Evolutionary conservation across 2,113 vertebrate genomes (phyloP).

Genomic region (Microcebus lehilahytsara): DNA sequence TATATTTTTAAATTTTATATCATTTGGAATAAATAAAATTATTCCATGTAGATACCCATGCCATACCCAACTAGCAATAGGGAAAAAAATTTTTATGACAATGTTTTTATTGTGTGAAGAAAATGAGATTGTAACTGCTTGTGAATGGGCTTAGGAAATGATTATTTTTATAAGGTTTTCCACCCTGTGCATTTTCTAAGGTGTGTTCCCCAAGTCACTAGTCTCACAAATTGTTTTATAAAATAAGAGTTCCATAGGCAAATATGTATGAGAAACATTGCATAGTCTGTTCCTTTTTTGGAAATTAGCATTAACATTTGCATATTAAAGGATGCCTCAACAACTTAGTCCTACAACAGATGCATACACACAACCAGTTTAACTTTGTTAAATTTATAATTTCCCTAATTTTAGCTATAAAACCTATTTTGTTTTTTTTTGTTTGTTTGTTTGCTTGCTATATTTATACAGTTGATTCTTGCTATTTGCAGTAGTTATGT

Average conservation of each 20-base stretch:
- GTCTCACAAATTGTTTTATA: slow-evolving; percentile 28
- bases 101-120: neutral
- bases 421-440: neutral
- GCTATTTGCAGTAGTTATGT: neutral
- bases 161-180: neutral
- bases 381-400: neutral
- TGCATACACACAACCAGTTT: neutral
- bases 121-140: neutral
- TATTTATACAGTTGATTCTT: neutral
- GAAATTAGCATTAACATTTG: slow-evolving; percentile 15
- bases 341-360: neutral
- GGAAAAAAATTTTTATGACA: neutral
- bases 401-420: neutral
- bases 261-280: neutral
- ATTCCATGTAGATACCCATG: neutral
- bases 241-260: neutral
- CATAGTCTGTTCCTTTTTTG: neutral
- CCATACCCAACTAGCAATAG: neutral
- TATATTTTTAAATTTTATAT: slow-evolving; percentile 20
- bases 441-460: neutral
- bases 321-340: neutral
- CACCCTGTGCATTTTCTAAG: neutral
- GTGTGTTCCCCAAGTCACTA: neutral
- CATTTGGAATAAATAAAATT: slow-evolving; percentile 3
- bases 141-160: neutral